Evolutionary conservation across 1,140 invertebrate genomes (phyloP).

Genomic region (Hyphantria cunea): DNA sequence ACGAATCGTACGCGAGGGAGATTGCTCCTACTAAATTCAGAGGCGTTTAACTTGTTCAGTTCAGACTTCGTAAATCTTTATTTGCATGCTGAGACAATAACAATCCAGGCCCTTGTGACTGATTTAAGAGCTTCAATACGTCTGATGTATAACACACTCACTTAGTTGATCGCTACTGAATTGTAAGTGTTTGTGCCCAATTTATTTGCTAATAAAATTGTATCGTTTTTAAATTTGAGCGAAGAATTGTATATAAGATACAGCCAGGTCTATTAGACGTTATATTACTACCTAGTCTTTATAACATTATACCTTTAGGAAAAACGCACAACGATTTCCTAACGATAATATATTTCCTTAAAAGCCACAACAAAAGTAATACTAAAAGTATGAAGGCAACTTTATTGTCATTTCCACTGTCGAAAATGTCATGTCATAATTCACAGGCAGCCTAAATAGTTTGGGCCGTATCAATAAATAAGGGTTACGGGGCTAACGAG

Average conservation of each 20-base stretch:
- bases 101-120: constrained; percentile 25
- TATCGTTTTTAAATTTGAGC: background rate
- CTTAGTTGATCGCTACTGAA: background rate
- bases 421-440: constrained; percentile 34
- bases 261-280: too few species aligned
- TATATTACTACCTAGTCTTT: too few species aligned
- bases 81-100: constrained; percentile 39
- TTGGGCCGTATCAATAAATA: constrained; percentile 39
- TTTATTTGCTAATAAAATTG: too few species aligned
- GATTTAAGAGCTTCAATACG: constrained; percentile 22
- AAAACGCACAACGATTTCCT: too few species aligned
- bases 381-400: background rate
- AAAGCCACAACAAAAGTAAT: too few species aligned
- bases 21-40: constrained; percentile 46
- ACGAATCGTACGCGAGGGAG: constrained; percentile 42
- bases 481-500: constrained; percentile 33
- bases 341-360: too few species aligned
- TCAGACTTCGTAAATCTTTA: constrained; percentile 45
- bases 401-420: constrained; percentile 12
- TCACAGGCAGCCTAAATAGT: constrained; percentile 40
- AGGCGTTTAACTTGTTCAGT: constrained; percentile 45
- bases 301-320: too few species aligned
- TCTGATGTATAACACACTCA: background rate
- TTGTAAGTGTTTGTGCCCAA: too few species aligned
- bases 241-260: too few species aligned